Evolutionary conservation across 2,113 vertebrate species (phyloP), one percentile per base, ranked within the genome.

Genomic region (Herpailurus yagouaroundi): DNA sequence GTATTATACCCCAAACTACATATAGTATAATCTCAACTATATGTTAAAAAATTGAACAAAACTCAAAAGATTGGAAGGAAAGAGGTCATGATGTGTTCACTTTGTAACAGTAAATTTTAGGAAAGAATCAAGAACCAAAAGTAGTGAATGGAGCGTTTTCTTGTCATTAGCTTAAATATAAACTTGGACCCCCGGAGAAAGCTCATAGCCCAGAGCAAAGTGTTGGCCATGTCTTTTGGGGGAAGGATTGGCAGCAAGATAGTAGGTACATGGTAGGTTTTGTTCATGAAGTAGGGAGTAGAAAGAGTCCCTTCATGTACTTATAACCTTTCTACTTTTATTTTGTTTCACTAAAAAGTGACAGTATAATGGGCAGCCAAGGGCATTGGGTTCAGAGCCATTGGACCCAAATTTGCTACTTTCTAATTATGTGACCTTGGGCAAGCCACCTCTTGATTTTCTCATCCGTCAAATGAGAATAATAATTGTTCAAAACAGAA

Each of bases 41-140:
- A 50, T 29, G 21, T 91, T 50, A 89, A 87, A 45, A 48, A 90
- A 57, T 38, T n/a, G 41, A n/a, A 45, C 13, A 91, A 83, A 87
- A 80, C 21, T 5, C 15, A 69, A 86, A 91, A 94, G 66, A 71
- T 55, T 73, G 3, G 63, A 79, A 85, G n/a, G 36, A 33, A 81
- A 83, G 50, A 94, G n/a, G 4, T 71, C 36, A 27, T 73, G 31
- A 36, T 71, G 25, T n/a, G 52, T 80, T 82, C 23, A 93, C 14
- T 84, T 80, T 71, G n/a, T 79, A 91, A 48, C 12, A 69, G 14
- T 92, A 81, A 80, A 89, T 89, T 89, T 84, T 84, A 93, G 45
- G n/a, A 77, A 76, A 91, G 91, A 92, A 50, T 25, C 33, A 69
- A 89, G 82, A 86, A 50, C 19, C 27, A 27, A 66, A 85, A 73